A percentile compares a stretch with the other conserved stretches of the same genome.
Conservation (phyloP, 1,140 invertebrate species). For the Idris sp. region DNA sequence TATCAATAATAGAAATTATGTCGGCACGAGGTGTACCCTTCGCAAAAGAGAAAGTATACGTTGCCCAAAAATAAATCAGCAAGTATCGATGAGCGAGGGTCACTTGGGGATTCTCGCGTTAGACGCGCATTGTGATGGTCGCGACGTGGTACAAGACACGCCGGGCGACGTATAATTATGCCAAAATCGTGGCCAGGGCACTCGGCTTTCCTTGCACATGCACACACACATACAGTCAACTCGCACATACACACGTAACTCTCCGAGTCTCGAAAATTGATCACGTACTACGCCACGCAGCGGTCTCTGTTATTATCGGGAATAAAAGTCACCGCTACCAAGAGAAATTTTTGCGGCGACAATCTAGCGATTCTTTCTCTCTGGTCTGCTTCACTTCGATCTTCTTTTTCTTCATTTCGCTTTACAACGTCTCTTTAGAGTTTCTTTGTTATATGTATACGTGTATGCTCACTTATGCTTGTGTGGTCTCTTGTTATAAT, state of each 20-base stretch:
- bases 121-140: conserved; percentile 53
- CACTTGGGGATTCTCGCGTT: conserved; percentile 37
- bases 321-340: conserved; percentile 79
- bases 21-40: conserved; percentile 15
- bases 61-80: conserved; percentile 58
- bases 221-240: conserved; percentile 44
- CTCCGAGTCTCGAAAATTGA: conserved; percentile 73
- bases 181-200: conserved; percentile 72
- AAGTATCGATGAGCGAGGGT: conserved; percentile 55
- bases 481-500: no score
- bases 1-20: conserved; percentile 56
- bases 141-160: conserved; percentile 40
- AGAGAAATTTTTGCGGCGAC: conserved; percentile 74
- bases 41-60: conserved; percentile 57
- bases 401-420: conserved; percentile 34
- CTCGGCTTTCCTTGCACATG: conserved; percentile 47
- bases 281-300: conserved; percentile 72
- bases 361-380: conserved; percentile 68
- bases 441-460: conserved; percentile 2
- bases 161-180: conserved; percentile 73
- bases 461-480: no score
- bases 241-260: conserved; percentile 48
- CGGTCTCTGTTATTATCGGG: conserved; percentile 78
- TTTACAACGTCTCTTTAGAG: conserved; percentile 18
- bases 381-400: conserved; percentile 30